These are phyloP conservation scores for Hippocampus barbouri DNA, from an alignment of 2,113 vertebrate species.

Conservation along the genomic window DNA sequence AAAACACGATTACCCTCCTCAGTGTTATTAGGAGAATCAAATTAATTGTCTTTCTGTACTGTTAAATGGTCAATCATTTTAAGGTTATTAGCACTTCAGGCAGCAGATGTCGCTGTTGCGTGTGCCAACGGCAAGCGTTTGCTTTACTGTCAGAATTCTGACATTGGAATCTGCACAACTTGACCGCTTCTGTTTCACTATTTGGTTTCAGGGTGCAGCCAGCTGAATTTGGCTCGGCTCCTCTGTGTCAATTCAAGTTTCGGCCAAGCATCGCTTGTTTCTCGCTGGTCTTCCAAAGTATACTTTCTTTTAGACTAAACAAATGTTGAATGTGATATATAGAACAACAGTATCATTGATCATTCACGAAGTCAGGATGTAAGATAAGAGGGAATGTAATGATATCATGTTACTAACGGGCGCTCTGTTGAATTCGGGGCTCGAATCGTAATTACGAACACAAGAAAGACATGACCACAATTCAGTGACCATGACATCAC, in stretches of 20 bases:
- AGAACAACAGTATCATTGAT: neutral
- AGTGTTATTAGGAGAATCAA: too few relatives aligned
- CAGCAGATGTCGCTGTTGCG: neutral
- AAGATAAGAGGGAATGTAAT: constrained; percentile 10
- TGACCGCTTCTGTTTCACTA: neutral
- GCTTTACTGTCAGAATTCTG: neutral
- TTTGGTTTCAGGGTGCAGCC: neutral
- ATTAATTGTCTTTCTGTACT: neutral
- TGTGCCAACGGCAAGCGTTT: neutral
- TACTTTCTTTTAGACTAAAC: neutral
- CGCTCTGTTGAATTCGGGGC: neutral
- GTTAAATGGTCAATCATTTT: neutral
- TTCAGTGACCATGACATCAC: constrained; percentile 11
- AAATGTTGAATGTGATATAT: neutral
- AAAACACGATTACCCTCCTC: too few relatives aligned
- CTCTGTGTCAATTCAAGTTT: neutral
- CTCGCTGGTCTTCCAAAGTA: neutral
- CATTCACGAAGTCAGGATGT: neutral
- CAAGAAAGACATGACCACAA: constrained; percentile 26
- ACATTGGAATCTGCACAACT: neutral
- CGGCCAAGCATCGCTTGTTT: neutral
- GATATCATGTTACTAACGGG: constrained; percentile 22
- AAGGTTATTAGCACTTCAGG: neutral
- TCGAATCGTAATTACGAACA: constrained; percentile 25
- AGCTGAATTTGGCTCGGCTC: neutral